These are phyloP conservation scores for Paralichthys olivaceus DNA, from an alignment of 2,113 vertebrate genomes.

Conservation along the genomic window DNA sequence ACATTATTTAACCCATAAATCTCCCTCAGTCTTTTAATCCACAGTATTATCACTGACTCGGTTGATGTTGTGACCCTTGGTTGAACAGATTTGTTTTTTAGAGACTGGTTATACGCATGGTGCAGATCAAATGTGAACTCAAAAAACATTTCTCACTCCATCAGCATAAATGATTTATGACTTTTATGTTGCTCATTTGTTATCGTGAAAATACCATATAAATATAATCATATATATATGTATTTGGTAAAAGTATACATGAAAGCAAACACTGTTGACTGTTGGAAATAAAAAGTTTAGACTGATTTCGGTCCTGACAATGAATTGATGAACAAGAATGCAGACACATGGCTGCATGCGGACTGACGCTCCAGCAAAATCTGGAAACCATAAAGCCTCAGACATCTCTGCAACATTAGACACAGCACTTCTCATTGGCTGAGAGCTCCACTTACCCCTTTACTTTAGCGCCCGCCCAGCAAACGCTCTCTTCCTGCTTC, in stretches of 20 bases:
- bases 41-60: slow-evolving; percentile 12
- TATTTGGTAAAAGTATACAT: background rate
- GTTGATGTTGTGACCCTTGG: background rate
- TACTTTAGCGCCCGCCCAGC: slow-evolving; percentile 69
- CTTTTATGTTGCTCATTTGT: background rate
- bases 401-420: slow-evolving; percentile 83
- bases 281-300: slow-evolving; percentile 24
- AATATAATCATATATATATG: background rate
- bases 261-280: slow-evolving; percentile 16
- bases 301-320: slow-evolving; percentile 11
- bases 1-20: slow-evolving; percentile 28
- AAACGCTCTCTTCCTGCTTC: slow-evolving; percentile 74
- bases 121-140: slow-evolving; percentile 16
- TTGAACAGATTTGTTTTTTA: slow-evolving; percentile 43
- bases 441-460: slow-evolving; percentile 81
- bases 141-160: background rate
- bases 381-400: slow-evolving; percentile 91
- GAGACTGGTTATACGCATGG: slow-evolving; percentile 8
- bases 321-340: slow-evolving; percentile 50
- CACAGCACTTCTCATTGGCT: slow-evolving; percentile 83
- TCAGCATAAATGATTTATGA: background rate
- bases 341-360: slow-evolving; percentile 61
- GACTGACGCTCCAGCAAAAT: slow-evolving; percentile 79
- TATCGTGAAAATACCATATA: background rate
- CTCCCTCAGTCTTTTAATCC: slow-evolving; percentile 15